A percentile compares a stretch with the other conserved stretches of the same genome.
phyloP scores from a whole-genome alignment of 2,113 vertebrate genomes.

The Uropsilus gracilis region DNA sequence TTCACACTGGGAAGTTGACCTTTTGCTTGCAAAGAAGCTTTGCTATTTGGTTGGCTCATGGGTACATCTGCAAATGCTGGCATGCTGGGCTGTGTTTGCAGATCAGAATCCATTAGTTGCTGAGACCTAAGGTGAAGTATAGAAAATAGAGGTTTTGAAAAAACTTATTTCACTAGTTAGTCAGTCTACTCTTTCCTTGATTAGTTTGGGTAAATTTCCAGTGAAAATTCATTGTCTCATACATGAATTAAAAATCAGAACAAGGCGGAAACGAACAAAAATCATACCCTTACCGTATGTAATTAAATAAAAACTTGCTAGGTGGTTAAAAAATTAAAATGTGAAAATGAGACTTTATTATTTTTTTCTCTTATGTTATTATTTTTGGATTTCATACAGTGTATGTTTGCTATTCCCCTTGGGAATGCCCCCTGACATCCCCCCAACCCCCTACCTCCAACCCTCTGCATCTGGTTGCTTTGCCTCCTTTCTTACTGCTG shows the following conservation, averaged over 20 bases:
- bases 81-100: slow-evolving; percentile 70
- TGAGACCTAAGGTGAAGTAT: slow-evolving; percentile 45
- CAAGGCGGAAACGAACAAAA: slow-evolving; percentile 46
- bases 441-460: too few species aligned
- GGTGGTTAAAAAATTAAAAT: slow-evolving; percentile 50
- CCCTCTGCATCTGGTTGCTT: too few species aligned
- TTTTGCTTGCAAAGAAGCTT: slow-evolving; percentile 75
- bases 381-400: too few species aligned
- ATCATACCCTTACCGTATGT: background rate
- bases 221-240: slow-evolving; percentile 29
- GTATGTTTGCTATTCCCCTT: too few species aligned
- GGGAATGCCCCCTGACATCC: too few species aligned
- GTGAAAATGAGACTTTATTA: slow-evolving; percentile 26
- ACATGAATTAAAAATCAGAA: background rate
- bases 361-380: too few species aligned
- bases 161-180: slow-evolving; percentile 44
- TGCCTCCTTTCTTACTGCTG: too few species aligned
- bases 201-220: slow-evolving; percentile 34
- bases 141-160: slow-evolving; percentile 55
- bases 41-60: slow-evolving; percentile 68
- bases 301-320: background rate
- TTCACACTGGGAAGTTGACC: slow-evolving; percentile 75
- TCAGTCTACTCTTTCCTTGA: slow-evolving; percentile 15
- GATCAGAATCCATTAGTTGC: slow-evolving; percentile 68
- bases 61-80: slow-evolving; percentile 64